A percentile compares a stretch with the other conserved stretches of the same genome.
These are phyloP conservation scores for Tetraodon nigroviridis DNA, from an alignment of 2,113 vertebrate genomes.

Conservation along the genomic window DNA sequence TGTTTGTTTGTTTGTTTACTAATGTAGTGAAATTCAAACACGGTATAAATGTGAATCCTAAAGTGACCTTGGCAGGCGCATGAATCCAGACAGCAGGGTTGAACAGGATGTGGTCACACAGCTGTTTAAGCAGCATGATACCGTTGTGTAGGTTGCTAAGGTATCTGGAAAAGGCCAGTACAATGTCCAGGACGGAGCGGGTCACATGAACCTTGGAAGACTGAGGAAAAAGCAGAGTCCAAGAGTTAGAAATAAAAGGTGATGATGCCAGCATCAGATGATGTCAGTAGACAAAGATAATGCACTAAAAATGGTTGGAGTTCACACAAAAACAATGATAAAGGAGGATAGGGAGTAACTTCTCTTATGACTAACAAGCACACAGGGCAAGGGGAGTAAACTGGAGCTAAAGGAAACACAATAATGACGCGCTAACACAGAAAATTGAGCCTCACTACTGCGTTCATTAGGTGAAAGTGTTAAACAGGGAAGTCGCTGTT, in stretches of 20 bases:
- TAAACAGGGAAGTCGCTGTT: conserved; percentile 3
- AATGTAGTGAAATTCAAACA: background rate
- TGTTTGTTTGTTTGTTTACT: background rate
- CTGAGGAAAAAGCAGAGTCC: conserved; percentile 61
- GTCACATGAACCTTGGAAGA: conserved; percentile 95
- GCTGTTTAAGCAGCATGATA: conserved; percentile 90
- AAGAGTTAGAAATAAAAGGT: background rate
- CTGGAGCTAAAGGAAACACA: too few species aligned
- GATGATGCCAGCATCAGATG: background rate
- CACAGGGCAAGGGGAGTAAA: conserved; percentile 8
- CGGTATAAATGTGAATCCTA: background rate
- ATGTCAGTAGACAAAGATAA: conserved; percentile 11
- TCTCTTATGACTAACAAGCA: conserved; percentile 46
- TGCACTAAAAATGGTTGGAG: conserved; percentile 1
- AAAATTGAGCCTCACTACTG: conserved; percentile 11
- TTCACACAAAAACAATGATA: conserved; percentile 5
- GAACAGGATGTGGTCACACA: conserved; percentile 95
- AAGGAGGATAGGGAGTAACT: conserved; percentile 18
- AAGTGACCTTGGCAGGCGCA: conserved; percentile 86
- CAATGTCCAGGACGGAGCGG: conserved; percentile 86
- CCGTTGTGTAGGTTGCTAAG: conserved; percentile 92
- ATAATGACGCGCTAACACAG: too few species aligned
- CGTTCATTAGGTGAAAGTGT: conserved; percentile 23
- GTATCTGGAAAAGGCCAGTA: conserved; percentile 93
- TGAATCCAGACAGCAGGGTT: conserved; percentile 99